These are phyloP conservation scores for Phallusia fumigata DNA, from an alignment of 23 tunicate genomes.

Conservation along the genomic window DNA sequence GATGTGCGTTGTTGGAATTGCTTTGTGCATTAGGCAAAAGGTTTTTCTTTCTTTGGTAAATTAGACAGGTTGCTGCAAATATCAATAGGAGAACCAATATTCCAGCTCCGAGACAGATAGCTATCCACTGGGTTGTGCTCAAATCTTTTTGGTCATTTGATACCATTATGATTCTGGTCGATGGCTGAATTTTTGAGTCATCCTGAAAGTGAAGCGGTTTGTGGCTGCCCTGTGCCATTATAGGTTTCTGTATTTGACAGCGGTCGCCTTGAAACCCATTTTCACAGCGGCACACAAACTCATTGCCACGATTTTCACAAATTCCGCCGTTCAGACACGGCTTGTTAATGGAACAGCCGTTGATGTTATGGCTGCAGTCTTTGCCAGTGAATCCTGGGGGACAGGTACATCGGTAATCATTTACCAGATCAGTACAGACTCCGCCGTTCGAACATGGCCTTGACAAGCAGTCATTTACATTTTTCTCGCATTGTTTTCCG, in stretches of 20 bases:
- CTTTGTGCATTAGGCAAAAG: not conserved
- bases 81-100: slow-evolving; percentile 36
- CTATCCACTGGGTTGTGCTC: slow-evolving; percentile 52
- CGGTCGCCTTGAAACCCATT: slow-evolving; percentile 19
- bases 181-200: not conserved
- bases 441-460: slow-evolving; percentile 49
- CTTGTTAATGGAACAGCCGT: not conserved
- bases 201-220: not conserved
- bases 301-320: not conserved
- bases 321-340: slow-evolving; percentile 38
- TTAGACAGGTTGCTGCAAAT: slow-evolving; percentile 29
- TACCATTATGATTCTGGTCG: slow-evolving; percentile 1
- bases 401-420: slow-evolving; percentile 38
- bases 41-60: slow-evolving; percentile 32
- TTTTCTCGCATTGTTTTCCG: slow-evolving; percentile 40
- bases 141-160: slow-evolving; percentile 6
- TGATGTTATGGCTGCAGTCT: slow-evolving; percentile 28
- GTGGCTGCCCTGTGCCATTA: not conserved
- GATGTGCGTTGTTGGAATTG: not conserved
- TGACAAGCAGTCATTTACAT: slow-evolving; percentile 33
- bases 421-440: slow-evolving; percentile 17
- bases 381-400: slow-evolving; percentile 32
- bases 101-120: slow-evolving; percentile 54
- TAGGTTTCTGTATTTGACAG: not conserved
- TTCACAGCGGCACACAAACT: slow-evolving; percentile 19